These are phyloP conservation scores for Cephus sareptanus DNA, from an alignment of 2,888 invertebrate genomes.

Conservation along the genomic window DNA sequence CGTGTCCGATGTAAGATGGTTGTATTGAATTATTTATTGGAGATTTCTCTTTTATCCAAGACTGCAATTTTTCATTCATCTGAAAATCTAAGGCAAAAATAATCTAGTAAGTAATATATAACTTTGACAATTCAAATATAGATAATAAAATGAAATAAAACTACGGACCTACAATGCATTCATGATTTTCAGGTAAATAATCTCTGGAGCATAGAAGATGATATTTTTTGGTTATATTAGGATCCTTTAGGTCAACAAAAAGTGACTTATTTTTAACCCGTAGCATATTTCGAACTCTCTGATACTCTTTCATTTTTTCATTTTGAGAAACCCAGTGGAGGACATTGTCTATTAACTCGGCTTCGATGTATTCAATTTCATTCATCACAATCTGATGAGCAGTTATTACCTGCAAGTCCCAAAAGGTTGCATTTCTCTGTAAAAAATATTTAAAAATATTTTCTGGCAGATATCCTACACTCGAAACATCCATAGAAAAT, in stretches of 20 bases:
- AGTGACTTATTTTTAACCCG: slow-evolving; percentile 43
- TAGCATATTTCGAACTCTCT: slow-evolving; percentile 38
- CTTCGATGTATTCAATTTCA: slow-evolving; percentile 42
- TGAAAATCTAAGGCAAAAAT: background rate
- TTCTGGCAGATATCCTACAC: background rate
- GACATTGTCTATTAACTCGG: slow-evolving; percentile 48
- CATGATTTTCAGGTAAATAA: slow-evolving; percentile 47
- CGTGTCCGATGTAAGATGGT: background rate
- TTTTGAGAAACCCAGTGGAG: slow-evolving; percentile 26
- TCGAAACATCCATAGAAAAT: background rate
- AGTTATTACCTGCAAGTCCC: slow-evolving; percentile 29
- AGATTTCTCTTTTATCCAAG: background rate
- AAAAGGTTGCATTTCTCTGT: background rate
- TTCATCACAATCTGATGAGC: slow-evolving; percentile 28
- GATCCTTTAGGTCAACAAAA: background rate
- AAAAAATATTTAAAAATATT: background rate
- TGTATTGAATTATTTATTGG: background rate
- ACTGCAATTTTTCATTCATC: background rate
- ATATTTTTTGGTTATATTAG: slow-evolving; percentile 37
- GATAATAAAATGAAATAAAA: background rate
- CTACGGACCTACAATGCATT: slow-evolving; percentile 48
- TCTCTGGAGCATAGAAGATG: slow-evolving; percentile 51
- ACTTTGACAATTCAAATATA: background rate
- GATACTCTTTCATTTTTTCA: background rate
- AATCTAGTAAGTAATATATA: background rate